Percentiles rank a stretch among this genome's conserved stretches.
phyloP scores from a whole-genome alignment of 2,113 vertebrate species.

The Cacatua alba region DNA sequence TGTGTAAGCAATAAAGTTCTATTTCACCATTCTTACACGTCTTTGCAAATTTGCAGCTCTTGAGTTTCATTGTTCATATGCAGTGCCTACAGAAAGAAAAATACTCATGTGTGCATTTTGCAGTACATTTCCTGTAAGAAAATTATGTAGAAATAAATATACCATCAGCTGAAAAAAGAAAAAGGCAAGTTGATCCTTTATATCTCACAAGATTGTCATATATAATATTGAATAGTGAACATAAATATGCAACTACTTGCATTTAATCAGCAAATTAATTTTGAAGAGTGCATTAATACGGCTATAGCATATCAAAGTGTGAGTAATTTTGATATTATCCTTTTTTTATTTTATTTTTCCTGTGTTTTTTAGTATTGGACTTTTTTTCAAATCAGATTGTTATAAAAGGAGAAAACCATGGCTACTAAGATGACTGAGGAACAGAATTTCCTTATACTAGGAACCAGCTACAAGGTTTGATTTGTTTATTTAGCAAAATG shows the following conservation, averaged over 20 bases:
- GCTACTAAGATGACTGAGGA: background rate
- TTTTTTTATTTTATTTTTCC: no score
- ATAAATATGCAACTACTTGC: no score
- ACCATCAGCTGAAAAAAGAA: no score
- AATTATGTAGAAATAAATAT: no score
- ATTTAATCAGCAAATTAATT: no score
- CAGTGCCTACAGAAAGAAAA: background rate
- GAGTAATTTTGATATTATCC: no score
- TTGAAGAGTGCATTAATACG: no score
- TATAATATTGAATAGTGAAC: no score
- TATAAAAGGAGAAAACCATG: background rate
- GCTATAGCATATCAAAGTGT: no score
- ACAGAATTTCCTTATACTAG: background rate
- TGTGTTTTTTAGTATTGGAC: no score
- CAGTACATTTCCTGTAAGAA: background rate
- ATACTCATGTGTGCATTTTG: background rate
- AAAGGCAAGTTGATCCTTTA: no score
- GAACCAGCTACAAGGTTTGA: background rate
- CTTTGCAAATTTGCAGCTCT: background rate
- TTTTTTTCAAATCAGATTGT: background rate
- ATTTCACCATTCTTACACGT: background rate
- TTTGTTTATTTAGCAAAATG: background rate
- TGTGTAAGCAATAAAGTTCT: background rate
- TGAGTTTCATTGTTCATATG: background rate
- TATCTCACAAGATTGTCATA: no score